Percentiles rank a stretch among this genome's conserved stretches.
These are phyloP conservation scores for Lagorchestes hirsutus DNA, from an alignment of 2,797 vertebrate genomes.

Conservation along the genomic window DNA sequence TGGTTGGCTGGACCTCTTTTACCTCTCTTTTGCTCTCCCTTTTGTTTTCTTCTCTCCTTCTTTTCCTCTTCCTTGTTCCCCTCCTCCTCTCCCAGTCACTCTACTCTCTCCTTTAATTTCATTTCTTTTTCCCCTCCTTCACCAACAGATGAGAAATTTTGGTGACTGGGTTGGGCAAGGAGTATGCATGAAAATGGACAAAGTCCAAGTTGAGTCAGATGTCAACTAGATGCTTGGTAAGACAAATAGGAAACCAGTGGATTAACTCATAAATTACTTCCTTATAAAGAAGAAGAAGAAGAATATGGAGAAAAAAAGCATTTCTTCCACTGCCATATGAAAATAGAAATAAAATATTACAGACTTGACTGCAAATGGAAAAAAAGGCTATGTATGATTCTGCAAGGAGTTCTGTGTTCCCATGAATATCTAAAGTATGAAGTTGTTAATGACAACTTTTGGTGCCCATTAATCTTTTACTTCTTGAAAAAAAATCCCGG, in stretches of 20 bases:
- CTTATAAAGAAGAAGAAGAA: slow-evolving; percentile 51
- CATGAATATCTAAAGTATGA: not conserved
- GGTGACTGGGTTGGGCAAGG: too few species aligned
- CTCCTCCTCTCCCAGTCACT: not conserved
- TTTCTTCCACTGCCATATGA: not conserved
- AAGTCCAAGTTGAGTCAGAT: not conserved
- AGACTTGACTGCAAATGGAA: not conserved
- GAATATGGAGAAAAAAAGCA: slow-evolving; percentile 4
- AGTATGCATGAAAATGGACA: not conserved
- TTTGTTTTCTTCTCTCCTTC: not conserved
- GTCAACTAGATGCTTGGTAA: slow-evolving; percentile 38
- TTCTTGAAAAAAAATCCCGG: slow-evolving; percentile 11
- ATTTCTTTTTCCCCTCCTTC: not conserved
- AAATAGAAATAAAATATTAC: not conserved
- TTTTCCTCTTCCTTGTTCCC: not conserved
- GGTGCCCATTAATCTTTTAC: not conserved
- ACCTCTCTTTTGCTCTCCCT: not conserved
- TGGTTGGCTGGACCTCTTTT: not conserved
- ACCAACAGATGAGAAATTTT: not conserved
- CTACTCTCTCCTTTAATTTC: not conserved
- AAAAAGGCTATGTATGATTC: slow-evolving; percentile 21
- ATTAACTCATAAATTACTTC: slow-evolving; percentile 12
- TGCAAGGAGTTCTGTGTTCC: not conserved
- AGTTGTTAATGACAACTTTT: slow-evolving; percentile 2
- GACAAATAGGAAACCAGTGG: slow-evolving; percentile 8